Evolutionary conservation across 2,888 invertebrate species (phyloP).

Genomic region (Cepaea hortensis): DNA sequence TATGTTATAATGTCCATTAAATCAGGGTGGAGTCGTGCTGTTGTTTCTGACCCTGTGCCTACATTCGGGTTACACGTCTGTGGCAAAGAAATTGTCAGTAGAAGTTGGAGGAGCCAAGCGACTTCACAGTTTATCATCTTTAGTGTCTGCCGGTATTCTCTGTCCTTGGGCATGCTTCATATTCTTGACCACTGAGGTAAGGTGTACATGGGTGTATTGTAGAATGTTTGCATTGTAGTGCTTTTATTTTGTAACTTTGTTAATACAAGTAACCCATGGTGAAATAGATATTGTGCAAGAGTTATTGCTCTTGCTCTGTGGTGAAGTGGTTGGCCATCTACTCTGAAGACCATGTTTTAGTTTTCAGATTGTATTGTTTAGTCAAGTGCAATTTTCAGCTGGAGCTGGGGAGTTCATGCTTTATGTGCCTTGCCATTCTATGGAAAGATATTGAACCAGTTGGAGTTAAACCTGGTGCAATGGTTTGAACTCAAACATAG

Average conservation of each 20-base stretch:
- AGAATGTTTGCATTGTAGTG: not conserved
- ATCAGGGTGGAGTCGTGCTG: slow-evolving; percentile 78
- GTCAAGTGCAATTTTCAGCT: no score
- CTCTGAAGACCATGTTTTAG: no score
- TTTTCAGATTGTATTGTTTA: no score
- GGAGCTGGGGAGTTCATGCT: no score
- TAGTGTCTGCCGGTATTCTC: slow-evolving; percentile 76
- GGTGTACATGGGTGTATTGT: not conserved
- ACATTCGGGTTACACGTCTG: slow-evolving; percentile 76
- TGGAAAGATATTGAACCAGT: no score
- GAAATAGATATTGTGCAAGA: no score
- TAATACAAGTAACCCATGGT: no score
- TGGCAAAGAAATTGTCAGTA: slow-evolving; percentile 77
- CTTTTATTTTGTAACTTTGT: not conserved
- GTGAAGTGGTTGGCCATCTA: no score
- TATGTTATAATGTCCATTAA: not conserved
- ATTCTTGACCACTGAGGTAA: slow-evolving; percentile 75
- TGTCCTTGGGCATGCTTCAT: slow-evolving; percentile 77
- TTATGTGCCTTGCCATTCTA: no score
- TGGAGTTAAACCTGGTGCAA: no score
- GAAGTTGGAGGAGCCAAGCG: slow-evolving; percentile 79
- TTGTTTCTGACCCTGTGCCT: slow-evolving; percentile 77
- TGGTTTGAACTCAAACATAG: no score
- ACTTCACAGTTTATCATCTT: slow-evolving; percentile 78
- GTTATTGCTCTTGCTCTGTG: no score